phyloP scores from a whole-genome alignment of 2,113 vertebrate genomes.

The Jaculus jaculus region DNA sequence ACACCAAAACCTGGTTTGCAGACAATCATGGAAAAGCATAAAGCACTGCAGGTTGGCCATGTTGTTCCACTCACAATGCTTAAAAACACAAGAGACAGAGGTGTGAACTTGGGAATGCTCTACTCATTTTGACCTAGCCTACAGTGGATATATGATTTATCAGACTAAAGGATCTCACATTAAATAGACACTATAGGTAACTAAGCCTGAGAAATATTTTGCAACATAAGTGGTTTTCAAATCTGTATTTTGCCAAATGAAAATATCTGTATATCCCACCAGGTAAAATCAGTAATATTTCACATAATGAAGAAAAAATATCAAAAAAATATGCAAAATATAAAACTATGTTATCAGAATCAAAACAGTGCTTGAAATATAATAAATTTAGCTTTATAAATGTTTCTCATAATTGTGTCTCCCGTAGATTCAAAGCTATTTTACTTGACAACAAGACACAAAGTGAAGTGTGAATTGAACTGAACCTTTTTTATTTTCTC shows the following conservation, averaged over 20 bases:
- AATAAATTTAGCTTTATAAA: background rate
- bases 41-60: background rate
- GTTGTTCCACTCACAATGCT: background rate
- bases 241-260: constrained; percentile 19
- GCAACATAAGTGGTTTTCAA: background rate
- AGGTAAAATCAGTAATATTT: constrained; percentile 35
- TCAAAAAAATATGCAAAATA: background rate
- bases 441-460: background rate
- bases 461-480: background rate
- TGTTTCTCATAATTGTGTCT: background rate
- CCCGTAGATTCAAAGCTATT: background rate
- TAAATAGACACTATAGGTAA: constrained; percentile 15
- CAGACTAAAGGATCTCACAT: background rate
- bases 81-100: background rate
- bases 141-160: background rate
- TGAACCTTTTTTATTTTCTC: background rate
- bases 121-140: background rate
- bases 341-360: background rate
- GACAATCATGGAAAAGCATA: background rate
- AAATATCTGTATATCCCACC: background rate
- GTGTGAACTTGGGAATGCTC: background rate
- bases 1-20: background rate
- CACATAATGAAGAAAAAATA: background rate
- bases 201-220: background rate
- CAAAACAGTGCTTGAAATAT: background rate